Conservation (phyloP, 2,113 vertebrate species). For the Vulpes vulpes region DNA sequence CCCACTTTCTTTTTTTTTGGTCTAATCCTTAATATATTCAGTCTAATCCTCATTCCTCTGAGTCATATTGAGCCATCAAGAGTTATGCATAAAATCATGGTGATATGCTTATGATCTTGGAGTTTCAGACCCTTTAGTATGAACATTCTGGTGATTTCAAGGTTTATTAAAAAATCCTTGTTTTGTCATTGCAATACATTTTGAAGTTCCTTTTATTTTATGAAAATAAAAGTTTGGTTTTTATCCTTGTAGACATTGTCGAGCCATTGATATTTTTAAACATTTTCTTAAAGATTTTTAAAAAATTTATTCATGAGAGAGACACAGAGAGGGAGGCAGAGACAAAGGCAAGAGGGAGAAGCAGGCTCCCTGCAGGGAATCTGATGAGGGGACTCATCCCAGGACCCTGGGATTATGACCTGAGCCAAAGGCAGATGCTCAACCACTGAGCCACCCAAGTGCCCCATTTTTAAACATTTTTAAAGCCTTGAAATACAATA, state of each 20-base stretch:
- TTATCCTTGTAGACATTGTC: neutral
- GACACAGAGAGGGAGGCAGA: too few relatives aligned
- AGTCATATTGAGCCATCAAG: neutral
- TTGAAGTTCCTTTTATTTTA: neutral
- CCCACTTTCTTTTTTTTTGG: neutral
- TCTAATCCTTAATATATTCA: neutral
- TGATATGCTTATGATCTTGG: neutral
- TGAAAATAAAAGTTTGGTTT: neutral
- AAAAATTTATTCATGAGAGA: too few relatives aligned
- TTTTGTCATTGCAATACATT: neutral
- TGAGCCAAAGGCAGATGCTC: too few relatives aligned
- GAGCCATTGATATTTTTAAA: slow-evolving; percentile 15
- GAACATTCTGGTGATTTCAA: neutral
- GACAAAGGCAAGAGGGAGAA: too few relatives aligned
- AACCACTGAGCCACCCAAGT: too few relatives aligned
- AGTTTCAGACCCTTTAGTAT: neutral
- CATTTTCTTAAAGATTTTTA: neutral
- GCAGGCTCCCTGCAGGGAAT: too few relatives aligned
- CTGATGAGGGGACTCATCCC: too few relatives aligned
- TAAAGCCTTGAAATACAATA: neutral
- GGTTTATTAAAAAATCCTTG: neutral
- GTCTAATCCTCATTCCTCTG: neutral
- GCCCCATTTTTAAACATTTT: slow-evolving; percentile 42
- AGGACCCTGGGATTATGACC: too few relatives aligned
- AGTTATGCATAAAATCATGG: neutral